Base-by-base conservation (phyloP, 2,888 invertebrate species). In the Allophyes oxyacanthae region DNA sequence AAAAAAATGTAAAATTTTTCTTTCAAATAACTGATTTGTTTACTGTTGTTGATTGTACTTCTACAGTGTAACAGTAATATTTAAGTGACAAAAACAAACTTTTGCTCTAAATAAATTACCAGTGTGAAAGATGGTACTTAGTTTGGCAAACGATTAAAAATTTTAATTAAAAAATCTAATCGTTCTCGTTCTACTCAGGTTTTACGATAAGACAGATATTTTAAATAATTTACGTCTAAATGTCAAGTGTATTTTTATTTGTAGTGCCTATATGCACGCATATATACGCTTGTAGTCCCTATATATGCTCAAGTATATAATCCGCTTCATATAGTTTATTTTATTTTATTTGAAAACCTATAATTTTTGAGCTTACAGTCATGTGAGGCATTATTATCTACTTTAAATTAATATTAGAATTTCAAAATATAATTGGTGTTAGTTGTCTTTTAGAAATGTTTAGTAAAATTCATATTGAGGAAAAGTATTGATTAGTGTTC, bases 201-300 rank as follows among this genome's bases (percentile, higher is more conserved):
- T 46, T 25, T 55, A 64, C 54, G 33, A 62, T 38, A 6, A 58
- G 71, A 75, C 75, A 71, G 37, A 56, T 56, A 53, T 38, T 33
- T 44, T 11, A 44, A 28, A 28, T 15, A 28, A 36, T 45, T 70
- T 70, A 53, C 41, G 11, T 63, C 28, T 50, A 37, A 11, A 25
- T 44, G 26, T 56, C 33, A 13, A 13, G 11, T 48, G 8, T 28
- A 25, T 13, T 38, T n/a, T 38, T 48, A 30, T 20, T 51, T 26
- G 1, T 32, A 34, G 37, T 10, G 14, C 34, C 9, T 42, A 33
- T 37, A 14, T 54, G 61, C 69, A 64, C 64, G 64, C 50, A 33
- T 37, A 15, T 26, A 2, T 45, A 14, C 25, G 65, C 44, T 49
- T 57, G 11, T 34, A 9, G 6, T 38, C 26, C 1, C 36, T 37